Evolutionary conservation across 2,888 invertebrate genomes (phyloP).

Genomic region (Cacoxenus indagator): DNA sequence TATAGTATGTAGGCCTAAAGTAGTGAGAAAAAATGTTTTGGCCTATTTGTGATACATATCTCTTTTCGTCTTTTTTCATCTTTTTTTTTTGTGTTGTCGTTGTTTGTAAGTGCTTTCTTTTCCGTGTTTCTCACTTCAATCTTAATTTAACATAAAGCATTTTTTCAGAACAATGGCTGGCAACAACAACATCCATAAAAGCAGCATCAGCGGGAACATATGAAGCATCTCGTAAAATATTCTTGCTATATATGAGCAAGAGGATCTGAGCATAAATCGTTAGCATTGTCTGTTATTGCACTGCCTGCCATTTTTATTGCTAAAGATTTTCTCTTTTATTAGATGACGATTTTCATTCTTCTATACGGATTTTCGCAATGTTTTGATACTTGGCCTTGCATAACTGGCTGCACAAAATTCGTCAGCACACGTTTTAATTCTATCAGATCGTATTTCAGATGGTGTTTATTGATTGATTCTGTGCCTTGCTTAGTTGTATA

Average conservation of each 20-base stretch:
- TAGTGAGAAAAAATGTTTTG: no score
- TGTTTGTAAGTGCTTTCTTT: neutral
- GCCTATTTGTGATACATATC: no score
- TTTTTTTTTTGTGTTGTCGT: neutral
- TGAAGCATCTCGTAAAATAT: neutral
- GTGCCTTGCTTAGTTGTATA: neutral
- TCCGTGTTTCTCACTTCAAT: neutral
- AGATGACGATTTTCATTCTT: neutral
- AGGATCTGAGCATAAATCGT: neutral
- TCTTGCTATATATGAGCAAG: neutral
- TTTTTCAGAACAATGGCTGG: neutral
- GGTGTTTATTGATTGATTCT: neutral
- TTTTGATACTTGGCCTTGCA: neutral
- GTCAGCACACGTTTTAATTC: neutral
- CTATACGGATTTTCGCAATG: neutral
- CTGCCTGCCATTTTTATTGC: neutral
- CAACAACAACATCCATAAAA: neutral
- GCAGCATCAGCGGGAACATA: neutral
- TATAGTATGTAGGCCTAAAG: no score
- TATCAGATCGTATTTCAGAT: constrained; percentile 1
- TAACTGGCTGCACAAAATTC: neutral
- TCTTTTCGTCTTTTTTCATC: neutral
- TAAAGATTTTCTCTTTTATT: neutral
- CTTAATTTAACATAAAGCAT: neutral
- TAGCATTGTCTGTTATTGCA: neutral